Base-by-base conservation (phyloP, 2,888 invertebrate genomes). In the Troides aeacus region DNA sequence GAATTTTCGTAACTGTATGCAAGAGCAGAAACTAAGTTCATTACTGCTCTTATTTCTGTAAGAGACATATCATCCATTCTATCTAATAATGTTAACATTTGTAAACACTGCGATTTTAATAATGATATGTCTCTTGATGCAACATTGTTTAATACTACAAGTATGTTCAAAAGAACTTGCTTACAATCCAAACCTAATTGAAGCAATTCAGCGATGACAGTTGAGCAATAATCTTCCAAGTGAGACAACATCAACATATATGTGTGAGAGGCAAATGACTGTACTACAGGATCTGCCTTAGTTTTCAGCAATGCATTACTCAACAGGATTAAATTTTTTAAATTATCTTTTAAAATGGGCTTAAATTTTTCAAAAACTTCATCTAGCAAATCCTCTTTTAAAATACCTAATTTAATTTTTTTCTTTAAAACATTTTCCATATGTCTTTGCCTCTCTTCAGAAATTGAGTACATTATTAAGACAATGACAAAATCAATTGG, bases 21-120 rank as follows among this genome's bases (percentile, higher is more conserved):
- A 59, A 97, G 92, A 23, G 93, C 94, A 81, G 97, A 96, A 5
- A 98, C 85, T 74, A 97, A 91, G 81, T 97, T 95, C 94, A 97
- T 96, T 17, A 97, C 93, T 64, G 95, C 94, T 66, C 96, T 94
- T 24, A 96, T 95, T 90, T 97, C 97, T 71, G 93, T 92, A 57
- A 97, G 85, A 36, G 94, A 93, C 85, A 97, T 94, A 70, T 95
- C 94, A 81, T 96, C 96, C 67, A 97, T 89, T 84, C 96, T 95
- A 81, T 97, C 97, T 21, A 98, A 85, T 53, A 97, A 83, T 59
- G 94, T 93, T 84, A 96, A 88, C 81, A 95, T 89, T 78, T 94
- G 93, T 39, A 93, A 80, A 73, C 94, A 93, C 77, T 95, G 95
- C n/a, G 92, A 88, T 76, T 94, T 93, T 53, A 95, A 80, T 72